Base-by-base conservation (phyloP, 2,113 vertebrate genomes). In the Centropus unirufus region DNA sequence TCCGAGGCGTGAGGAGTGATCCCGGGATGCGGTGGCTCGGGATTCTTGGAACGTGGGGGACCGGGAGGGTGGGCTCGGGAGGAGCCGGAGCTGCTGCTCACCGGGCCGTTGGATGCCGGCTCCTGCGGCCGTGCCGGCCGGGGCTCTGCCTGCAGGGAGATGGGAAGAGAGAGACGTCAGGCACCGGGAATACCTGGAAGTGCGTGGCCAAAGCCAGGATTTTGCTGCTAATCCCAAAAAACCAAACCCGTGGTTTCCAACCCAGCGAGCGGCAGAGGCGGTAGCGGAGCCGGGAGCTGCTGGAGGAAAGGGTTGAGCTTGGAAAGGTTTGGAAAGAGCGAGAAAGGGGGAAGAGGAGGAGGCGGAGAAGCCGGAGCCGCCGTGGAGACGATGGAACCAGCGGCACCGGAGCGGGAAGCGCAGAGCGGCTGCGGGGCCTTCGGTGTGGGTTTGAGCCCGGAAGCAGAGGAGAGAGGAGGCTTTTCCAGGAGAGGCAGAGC, bases 21-120 rank as follows among this genome's bases (percentile, higher is more conserved):
- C 49, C 85, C 97, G 30, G 93, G 98, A 51, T 98, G 97, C 29
- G 97, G 98, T 1, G 72, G 72, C 76, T 99, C 98, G 32, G 83
- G 95, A 7, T 97, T n/a, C 8, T 97, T 98, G 49, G 98, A 92
- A 26, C 97, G 97, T 7, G 96, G 89, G 22, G 97, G 94, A 12
- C 97, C 73, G 51, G 78, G 52, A 47, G 96, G 87, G 11, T 70
- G 95, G 11, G 46, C 39, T 62, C 84, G 87, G 91, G 98, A 92
- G 20, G 96, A 87, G 18, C 78, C 6, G 21, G 80, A 39, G 24
- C 94, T 66, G 39, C 32, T 12, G 30, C 84, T 30, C 9, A 97
- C 93, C 6, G 98, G 98, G 64, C 98, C 98, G 1, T 99, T 99
- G 57, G 98, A 97, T 15, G 98, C 97, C 19, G 94, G 66, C 30